Base-by-base conservation (phyloP, 1,140 invertebrate genomes). In the Onthophagus taurus region DNA sequence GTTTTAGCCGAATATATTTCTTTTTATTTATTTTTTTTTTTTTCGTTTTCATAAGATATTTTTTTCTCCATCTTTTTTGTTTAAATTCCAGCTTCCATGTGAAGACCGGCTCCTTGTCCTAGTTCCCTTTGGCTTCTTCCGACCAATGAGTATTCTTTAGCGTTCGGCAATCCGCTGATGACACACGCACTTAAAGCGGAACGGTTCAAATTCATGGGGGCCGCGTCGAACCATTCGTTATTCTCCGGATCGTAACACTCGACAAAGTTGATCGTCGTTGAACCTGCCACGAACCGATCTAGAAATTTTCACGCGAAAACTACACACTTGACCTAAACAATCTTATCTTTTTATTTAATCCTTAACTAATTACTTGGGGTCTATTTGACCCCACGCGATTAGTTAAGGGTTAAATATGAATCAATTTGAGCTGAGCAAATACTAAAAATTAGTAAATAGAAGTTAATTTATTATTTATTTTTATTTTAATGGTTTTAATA, bases 171-270 rank as follows among this genome's bases (percentile, higher is more conserved):
- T 1, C 72, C 74, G 17, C 63, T 60, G 0, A 80, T 48, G 0
- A 81, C 76, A 51, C 77, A 80, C 2, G 77, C 78, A 51, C 72
- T 76, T 16, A 80, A 58, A 0, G 80, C 80, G 12, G 77, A 80
- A 4, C 78, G 65, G 48, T 80, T 82, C 2, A 83, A 59, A 58
- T 81, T 82, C 77, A 86, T 81, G 0, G 74, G 70, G 0, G 77
- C 68, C 7, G 74, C 74, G 45, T 78, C 73, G 49, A 71, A 71
- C 83, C 83, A 86, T 55, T 82, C 75, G 54, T 81, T 70, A 2
- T 68, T 70, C 35, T 75, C 74, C 1, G 70, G 68, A 49, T 83
- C 78, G 58, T 82, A 85, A 54, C 78, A 83, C 53, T 86, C 83
- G 29, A 83, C 81, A 54, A 76, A 73, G 5, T 76, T 68, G 16